Base-by-base conservation (phyloP, 2,113 vertebrate species). In the Phrynosoma blainvillii region DNA sequence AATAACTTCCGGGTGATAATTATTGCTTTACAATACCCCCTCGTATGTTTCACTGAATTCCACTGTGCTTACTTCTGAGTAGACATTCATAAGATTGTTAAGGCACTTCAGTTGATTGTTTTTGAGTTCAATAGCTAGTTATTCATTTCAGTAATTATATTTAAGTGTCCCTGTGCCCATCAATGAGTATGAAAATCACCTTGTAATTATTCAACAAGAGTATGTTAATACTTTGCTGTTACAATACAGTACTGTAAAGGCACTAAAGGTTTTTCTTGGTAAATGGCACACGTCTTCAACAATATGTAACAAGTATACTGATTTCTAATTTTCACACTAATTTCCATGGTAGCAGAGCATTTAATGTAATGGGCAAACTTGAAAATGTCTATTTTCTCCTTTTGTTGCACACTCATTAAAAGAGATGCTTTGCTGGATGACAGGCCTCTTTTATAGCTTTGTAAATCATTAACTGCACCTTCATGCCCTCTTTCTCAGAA, bases 391-490 rank as follows among this genome's bases (percentile, higher is more conserved):
- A 89, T 93, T 93, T 94, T 95, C 88, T 93, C 71, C 92, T 73
- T 86, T 94, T 94, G 86, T 92, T 85, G 85, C 90, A 90, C 76
- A 84, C 80, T 89, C 81, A 73, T 90, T 88, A 90, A 95, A 93
- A 93, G 93, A 93, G 87, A 87, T 12, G 87, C 85, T 93, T 84
- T 93, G 92, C 80, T 92, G 93, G 93, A 96, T 94, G 59, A 89
- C 87, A 52, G 81, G 81, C 76, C 54, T 93, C 93, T 90, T 92
- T 70, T 93, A 96, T 92, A 91, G 92, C 90, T 95, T 94, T 90
- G 91, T 89, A 94, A 97, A 97, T 95, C 88, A 96, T 95, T 95
- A 96, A 96, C 94, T 93, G 59, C 65, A 79, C 88, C 87, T 70
- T 71, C 70, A 0, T 47, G 88, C 91, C 89, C 93, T 91, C 89